These are phyloP conservation scores for Acrocyrtus sp. DNA, from an alignment of 2,888 invertebrate genomes.

Conservation along the genomic window DNA sequence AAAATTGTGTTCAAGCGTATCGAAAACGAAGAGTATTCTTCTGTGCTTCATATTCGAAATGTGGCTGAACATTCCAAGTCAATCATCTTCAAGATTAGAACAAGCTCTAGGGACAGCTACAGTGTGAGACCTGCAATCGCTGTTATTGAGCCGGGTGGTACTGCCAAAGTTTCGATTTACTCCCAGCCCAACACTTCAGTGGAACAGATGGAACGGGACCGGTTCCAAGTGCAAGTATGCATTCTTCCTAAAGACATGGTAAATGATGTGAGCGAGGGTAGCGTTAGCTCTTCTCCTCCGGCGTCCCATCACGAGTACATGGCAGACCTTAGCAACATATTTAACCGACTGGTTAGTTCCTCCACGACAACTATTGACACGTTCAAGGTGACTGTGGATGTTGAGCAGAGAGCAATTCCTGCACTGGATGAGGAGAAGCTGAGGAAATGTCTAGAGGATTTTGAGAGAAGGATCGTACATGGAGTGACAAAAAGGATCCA, in stretches of 20 bases:
- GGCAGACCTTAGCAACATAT: constrained; percentile 45
- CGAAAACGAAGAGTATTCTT: constrained; percentile 54
- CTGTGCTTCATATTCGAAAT: constrained; percentile 57
- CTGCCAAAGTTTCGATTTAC: constrained; percentile 76
- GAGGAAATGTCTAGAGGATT: constrained; percentile 57
- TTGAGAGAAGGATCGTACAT: constrained; percentile 62
- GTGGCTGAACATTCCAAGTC: constrained; percentile 49
- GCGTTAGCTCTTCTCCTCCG: constrained; percentile 35
- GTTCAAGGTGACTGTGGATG: constrained; percentile 46
- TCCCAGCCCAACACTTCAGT: constrained; percentile 75
- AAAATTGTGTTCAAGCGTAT: constrained; percentile 50
- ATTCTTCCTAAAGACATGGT: constrained; percentile 52
- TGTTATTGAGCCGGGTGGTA: constrained; percentile 74
- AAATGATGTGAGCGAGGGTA: constrained; percentile 40
- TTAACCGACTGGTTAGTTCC: constrained; percentile 51
- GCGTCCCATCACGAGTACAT: constrained; percentile 41
- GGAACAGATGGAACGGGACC: constrained; percentile 77
- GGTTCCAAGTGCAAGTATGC: constrained; percentile 76
- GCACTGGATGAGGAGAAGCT: constrained; percentile 62
- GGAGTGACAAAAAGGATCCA: too few species aligned
- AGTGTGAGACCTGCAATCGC: constrained; percentile 91
- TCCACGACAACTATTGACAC: constrained; percentile 44
- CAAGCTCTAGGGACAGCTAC: constrained; percentile 95
- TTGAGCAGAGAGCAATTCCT: constrained; percentile 47
- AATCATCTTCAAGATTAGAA: constrained; percentile 80